Base-by-base conservation (phyloP, 2,113 vertebrate species). In the Gracilinanus agilis region DNA sequence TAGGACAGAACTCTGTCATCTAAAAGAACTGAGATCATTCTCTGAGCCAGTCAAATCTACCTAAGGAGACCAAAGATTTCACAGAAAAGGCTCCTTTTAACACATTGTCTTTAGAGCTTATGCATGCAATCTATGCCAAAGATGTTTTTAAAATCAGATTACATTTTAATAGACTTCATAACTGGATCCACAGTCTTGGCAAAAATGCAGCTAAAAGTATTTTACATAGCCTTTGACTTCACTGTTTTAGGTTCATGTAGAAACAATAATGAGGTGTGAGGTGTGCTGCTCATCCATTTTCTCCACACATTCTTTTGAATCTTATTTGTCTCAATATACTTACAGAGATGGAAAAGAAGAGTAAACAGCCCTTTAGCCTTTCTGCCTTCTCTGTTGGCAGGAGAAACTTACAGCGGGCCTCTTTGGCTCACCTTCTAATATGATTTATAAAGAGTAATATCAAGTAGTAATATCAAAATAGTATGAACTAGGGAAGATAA, bases 1-100 rank as follows among this genome's bases (percentile, higher is more conserved):
- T 6, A 67, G 40, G n/a, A 88, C 34, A 55, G 56, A 90, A 92
- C 27, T n/a, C 25, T 97, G 90, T 96, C 10, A 91, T 91, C 58
- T 40, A 3, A 27, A 29, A 92, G 53, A 93, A 54, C 44, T 40
- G 8, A 94, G 10, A 44, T 89, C 24, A 53, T 44, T 93, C 95
- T 83, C 94, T 55, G 91, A 75, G 67, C 9, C 27, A 58, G 53
- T 8, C 1, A 44, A 24, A 56, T 7, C 24, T 75, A 10, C 53
- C 95, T 92, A 61, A 92, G 90, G 40, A 58, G 49, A 89, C 40
- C 91, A 44, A 23, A 7, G 53, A 10, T 90, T 90, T 94, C 44
- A 91, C 3, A 92, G 24, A 91, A 67, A 61, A 95, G 24, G 44
- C 88, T 24, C 9, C n/a, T 94, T 90, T 89, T 61, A 9, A 88